These are phyloP conservation scores for Argopecten irradians DNA, from an alignment of 1,140 invertebrate species.

Conservation along the genomic window DNA sequence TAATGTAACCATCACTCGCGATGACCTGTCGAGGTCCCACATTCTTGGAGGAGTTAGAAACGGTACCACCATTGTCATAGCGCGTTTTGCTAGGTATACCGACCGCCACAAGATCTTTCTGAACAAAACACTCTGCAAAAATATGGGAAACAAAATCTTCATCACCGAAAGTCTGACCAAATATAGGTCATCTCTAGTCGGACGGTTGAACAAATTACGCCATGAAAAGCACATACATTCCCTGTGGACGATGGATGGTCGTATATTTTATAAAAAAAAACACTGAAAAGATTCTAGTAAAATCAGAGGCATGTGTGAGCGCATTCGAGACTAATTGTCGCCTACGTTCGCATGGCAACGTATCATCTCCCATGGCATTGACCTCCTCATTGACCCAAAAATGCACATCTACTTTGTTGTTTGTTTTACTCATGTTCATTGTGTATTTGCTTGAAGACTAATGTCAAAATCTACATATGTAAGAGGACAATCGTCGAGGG, in stretches of 20 bases:
- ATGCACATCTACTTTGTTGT: too few species aligned
- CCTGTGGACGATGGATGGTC: neutral
- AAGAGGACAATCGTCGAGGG: constrained; percentile 51
- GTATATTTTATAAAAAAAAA: neutral
- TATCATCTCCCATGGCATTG: too few species aligned
- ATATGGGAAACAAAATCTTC: neutral
- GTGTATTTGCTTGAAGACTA: too few species aligned
- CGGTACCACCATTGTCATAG: neutral
- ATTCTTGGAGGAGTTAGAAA: neutral
- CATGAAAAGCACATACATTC: neutral
- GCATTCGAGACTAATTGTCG: too few species aligned
- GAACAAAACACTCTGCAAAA: neutral
- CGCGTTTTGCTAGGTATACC: neutral
- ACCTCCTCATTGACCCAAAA: too few species aligned
- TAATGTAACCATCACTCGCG: too few species aligned
- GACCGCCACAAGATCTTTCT: neutral
- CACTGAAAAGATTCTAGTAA: neutral
- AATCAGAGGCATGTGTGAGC: too few species aligned
- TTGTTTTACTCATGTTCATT: too few species aligned
- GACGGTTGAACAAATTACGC: neutral
- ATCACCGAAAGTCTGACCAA: neutral
- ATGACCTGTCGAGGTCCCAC: neutral
- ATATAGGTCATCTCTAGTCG: neutral
- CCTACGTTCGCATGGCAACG: too few species aligned
- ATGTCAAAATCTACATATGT: too few species aligned